Evolutionary conservation across 1,140 invertebrate genomes (phyloP).

Genomic region (Trachymyrmex cornetzi): DNA sequence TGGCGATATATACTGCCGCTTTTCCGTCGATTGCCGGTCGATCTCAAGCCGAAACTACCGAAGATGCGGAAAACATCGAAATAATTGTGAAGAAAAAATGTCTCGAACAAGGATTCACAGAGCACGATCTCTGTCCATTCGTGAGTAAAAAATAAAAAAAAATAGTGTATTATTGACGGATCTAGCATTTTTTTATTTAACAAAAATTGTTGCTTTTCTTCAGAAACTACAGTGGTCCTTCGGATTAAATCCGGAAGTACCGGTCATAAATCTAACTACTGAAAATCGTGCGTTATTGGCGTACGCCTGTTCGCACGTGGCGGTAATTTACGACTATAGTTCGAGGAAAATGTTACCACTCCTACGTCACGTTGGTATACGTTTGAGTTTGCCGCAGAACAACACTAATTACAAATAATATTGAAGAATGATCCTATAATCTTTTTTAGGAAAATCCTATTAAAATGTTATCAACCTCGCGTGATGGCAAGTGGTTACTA

Average conservation of each 20-base stretch:
- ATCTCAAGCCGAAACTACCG: not conserved
- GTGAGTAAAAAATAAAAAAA: conserved; percentile 34
- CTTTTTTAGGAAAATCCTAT: conserved; percentile 84
- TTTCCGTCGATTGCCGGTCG: not conserved
- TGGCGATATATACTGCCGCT: not conserved
- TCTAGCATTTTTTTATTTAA: not conserved
- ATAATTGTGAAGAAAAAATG: not conserved
- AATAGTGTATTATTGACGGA: too few species aligned
- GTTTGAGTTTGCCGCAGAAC: not conserved
- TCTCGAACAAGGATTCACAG: not conserved
- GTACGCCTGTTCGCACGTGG: conserved; percentile 87
- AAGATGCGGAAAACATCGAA: not conserved
- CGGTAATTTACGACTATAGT: conserved; percentile 87
- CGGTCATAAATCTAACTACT: conserved; percentile 87
- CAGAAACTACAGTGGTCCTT: conserved; percentile 87
- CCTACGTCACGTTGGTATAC: conserved; percentile 87
- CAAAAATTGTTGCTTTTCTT: not conserved
- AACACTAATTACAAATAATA: conserved; percentile 27
- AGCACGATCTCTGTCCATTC: conserved; percentile 60
- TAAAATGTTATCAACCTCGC: conserved; percentile 83
- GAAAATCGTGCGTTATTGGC: conserved; percentile 84
- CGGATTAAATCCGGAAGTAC: conserved; percentile 86
- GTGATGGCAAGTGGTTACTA: conserved; percentile 86
- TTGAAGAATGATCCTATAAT: conserved; percentile 37
- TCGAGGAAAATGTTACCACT: conserved; percentile 86